Conservation (phyloP, 2,888 invertebrate genomes). For the Drosophila affinis region DNA sequence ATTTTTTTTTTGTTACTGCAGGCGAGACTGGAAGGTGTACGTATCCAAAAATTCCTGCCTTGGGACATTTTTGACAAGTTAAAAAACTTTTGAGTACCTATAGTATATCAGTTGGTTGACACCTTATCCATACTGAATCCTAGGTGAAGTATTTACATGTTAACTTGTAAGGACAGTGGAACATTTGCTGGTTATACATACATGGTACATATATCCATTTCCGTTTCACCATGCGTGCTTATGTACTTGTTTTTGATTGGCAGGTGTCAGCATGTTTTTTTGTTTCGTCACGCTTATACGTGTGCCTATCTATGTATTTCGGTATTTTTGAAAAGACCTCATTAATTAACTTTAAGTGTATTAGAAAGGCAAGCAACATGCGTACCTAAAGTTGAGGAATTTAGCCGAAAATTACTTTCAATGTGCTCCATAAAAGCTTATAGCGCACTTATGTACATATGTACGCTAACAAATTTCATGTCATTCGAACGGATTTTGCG, state of each 20-base stretch:
- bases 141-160: background rate
- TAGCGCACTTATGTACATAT: background rate
- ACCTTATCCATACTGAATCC: background rate
- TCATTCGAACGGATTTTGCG: conserved; percentile 35
- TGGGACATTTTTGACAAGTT: background rate
- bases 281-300: background rate
- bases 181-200: too few species aligned
- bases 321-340: conserved; percentile 18
- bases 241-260: background rate
- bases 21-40: background rate
- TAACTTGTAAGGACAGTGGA: background rate
- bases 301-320: background rate
- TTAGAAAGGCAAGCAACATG: conserved; percentile 43
- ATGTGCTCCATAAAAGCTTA: conserved; percentile 30
- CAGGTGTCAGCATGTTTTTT: conserved; percentile 7
- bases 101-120: too few species aligned
- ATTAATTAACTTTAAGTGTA: conserved; percentile 37
- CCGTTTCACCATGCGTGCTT: background rate
- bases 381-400: conserved; percentile 16
- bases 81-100: too few species aligned
- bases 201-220: background rate
- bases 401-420: conserved; percentile 43
- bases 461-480: conserved; percentile 27
- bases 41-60: background rate
- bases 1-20: background rate